Evolutionary conservation across 2,113 vertebrate genomes (phyloP), one percentile per base, ranked within the genome.

Genomic region (Scomber colias): DNA sequence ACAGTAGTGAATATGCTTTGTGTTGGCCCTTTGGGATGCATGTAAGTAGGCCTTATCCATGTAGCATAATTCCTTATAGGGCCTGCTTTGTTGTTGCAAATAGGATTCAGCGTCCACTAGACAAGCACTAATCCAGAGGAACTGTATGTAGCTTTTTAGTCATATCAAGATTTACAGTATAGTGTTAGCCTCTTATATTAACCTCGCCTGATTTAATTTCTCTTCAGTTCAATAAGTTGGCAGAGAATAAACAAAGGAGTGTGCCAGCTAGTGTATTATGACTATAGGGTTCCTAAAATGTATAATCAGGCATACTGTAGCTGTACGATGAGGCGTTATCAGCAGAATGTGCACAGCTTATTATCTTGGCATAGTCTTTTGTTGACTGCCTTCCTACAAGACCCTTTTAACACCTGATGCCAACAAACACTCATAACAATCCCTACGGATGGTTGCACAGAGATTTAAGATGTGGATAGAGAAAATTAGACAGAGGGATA

Each of bases 51-150:
- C 49, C 71, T 87, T 78, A 83, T 84, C 74, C 66, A 49, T 81
- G 78, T 65, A 72, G 53, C 49, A 72, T 70, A 77, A 85, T 67
- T 81, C 79, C 49, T 75, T 71, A 59, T 59, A 71, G 64, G 44
- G 45, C 17, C n/a, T 54, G 61, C 80, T 89, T 87, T 85, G 59
- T 88, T 81, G 77, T 82, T 71, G 64, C n/a, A 81, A 84, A 84
- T 55, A 66, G 80, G 83, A 86, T 87, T 88, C 49, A 68, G 74
- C n/a, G 54, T 85, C 88, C 75, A 86, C 67, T 77, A 45, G 81
- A 89, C 69, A 7, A 67, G 57, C 84, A 78, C 82, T 90, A 88
- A 93, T 86, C 85, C 76, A 61, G 49, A 30, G 53, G 50, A 69
- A 75, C 71, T 69, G 19, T 55, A 64, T 82, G 75, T 63, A 35